Conservation (phyloP, 2,888 invertebrate genomes). For the Macropis europaea region DNA sequence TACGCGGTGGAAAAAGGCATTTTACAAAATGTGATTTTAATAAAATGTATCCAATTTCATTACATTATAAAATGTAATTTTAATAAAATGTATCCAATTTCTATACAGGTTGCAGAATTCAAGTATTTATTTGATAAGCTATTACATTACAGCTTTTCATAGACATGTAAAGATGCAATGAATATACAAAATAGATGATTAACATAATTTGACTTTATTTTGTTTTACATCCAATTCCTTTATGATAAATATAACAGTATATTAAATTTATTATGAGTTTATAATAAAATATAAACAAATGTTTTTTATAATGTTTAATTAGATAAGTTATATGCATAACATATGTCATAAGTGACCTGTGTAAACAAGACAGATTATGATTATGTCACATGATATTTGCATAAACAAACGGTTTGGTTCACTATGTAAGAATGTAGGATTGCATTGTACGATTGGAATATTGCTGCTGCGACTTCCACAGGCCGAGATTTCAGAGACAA, state of each 20-base stretch:
- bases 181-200: conserved; percentile 1
- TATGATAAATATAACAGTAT: conserved; percentile 41
- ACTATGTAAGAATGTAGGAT: conserved; percentile 83
- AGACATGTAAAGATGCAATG: not conserved
- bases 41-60: too few relatives aligned
- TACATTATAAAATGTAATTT: too few relatives aligned
- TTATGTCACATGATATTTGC: conserved; percentile 13
- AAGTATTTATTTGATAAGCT: too few relatives aligned
- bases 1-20: too few relatives aligned
- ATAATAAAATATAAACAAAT: conserved; percentile 41
- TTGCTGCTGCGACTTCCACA: conserved; percentile 93
- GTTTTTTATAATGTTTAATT: conserved; percentile 1
- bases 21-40: too few relatives aligned
- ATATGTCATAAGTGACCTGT: conserved; percentile 28
- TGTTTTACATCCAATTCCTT: conserved; percentile 19
- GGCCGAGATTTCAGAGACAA: conserved; percentile 94
- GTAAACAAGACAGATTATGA: conserved; percentile 29
- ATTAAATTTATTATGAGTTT: conserved; percentile 31
- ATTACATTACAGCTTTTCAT: too few relatives aligned
- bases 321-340: conserved; percentile 35
- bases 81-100: too few relatives aligned
- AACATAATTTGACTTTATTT: conserved; percentile 29
- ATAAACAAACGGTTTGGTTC: conserved; percentile 12
- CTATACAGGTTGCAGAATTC: too few relatives aligned
- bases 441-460: conserved; percentile 95